phyloP scores from a whole-genome alignment of 2,797 vertebrate species.

The Pelodytes ibericus region DNA sequence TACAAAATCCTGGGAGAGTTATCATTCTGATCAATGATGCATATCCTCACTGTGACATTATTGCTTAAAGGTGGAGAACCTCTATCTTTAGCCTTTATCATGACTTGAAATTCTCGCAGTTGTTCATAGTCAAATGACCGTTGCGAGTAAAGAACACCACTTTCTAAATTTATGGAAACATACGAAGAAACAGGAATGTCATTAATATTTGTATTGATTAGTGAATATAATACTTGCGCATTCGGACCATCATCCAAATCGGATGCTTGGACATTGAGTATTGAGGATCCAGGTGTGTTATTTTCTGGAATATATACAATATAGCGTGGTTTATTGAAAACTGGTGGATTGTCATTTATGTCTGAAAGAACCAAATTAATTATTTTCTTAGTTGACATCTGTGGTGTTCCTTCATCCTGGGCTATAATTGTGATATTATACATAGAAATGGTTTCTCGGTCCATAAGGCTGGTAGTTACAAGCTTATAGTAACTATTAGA shows the following conservation, averaged over 20 bases:
- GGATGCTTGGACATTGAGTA: constrained; percentile 60
- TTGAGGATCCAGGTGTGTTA: constrained; percentile 67
- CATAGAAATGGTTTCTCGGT: constrained; percentile 20
- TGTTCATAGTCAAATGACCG: constrained; percentile 77
- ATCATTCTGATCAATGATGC: constrained; percentile 71
- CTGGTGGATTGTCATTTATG: constrained; percentile 43
- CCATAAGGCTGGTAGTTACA: constrained; percentile 17
- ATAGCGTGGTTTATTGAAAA: constrained; percentile 63
- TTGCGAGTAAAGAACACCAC: constrained; percentile 74
- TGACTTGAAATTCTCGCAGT: constrained; percentile 65
- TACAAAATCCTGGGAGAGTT: constrained; percentile 64
- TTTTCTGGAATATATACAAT: constrained; percentile 67
- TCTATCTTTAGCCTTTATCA: constrained; percentile 68
- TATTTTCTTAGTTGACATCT: constrained; percentile 10
- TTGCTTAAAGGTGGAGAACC: constrained; percentile 71
- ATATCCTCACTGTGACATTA: constrained; percentile 62
- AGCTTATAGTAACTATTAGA: constrained; percentile 40
- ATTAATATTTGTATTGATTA: constrained; percentile 66
- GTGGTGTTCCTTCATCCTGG: constrained; percentile 23
- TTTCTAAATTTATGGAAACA: constrained; percentile 71
- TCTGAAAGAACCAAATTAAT: neutral
- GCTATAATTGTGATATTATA: constrained; percentile 25
- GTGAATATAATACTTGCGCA: constrained; percentile 62
- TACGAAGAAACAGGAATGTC: constrained; percentile 66
- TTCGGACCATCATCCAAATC: constrained; percentile 67